These are phyloP conservation scores for Anisognathus igniventris DNA, from an alignment of 2,797 vertebrate genomes.

Conservation along the genomic window DNA sequence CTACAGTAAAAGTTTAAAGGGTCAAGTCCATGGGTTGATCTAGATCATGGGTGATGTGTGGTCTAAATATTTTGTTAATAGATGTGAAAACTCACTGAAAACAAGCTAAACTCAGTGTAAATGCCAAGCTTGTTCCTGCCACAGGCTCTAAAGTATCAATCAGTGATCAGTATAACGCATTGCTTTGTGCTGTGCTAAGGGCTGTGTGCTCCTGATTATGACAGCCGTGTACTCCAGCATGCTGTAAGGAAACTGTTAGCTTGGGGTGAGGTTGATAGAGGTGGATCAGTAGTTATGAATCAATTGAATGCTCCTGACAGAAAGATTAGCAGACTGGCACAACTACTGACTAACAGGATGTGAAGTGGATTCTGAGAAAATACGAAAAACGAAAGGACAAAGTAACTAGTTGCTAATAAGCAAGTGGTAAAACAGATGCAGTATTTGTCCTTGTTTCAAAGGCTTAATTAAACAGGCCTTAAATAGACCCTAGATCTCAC, in stretches of 20 bases:
- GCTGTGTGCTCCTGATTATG: background rate
- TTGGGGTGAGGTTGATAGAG: background rate
- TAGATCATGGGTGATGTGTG: background rate
- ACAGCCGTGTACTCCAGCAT: accelerated
- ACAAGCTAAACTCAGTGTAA: background rate
- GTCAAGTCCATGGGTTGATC: background rate
- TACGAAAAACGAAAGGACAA: background rate
- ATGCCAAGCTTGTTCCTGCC: background rate
- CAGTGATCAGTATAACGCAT: background rate
- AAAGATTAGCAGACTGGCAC: background rate
- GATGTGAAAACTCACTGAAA: background rate
- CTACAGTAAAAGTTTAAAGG: background rate
- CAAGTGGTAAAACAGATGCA: background rate
- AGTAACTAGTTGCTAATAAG: background rate
- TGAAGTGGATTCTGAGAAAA: constrained; percentile 3
- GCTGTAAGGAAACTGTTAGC: background rate
- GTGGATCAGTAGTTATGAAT: background rate
- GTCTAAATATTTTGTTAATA: background rate
- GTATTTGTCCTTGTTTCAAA: background rate
- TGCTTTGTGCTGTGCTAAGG: background rate
- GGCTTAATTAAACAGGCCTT: background rate
- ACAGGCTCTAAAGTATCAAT: background rate
- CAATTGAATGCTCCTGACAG: background rate
- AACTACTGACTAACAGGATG: background rate
- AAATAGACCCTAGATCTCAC: background rate